Base-by-base conservation (phyloP, 2,113 vertebrate genomes). In the Oncorhynchus nerka region DNA sequence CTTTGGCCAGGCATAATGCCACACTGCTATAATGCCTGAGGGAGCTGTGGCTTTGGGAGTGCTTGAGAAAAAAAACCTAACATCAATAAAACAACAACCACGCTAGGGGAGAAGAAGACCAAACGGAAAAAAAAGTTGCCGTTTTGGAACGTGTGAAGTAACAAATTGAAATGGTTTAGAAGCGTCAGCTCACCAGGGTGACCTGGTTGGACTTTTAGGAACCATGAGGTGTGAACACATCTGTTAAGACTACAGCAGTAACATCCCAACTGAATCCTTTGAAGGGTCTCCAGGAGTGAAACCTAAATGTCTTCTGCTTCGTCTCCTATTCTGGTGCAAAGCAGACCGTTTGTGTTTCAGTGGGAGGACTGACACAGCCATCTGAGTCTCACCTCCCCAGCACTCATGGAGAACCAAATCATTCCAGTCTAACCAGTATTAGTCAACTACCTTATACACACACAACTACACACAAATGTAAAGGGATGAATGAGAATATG, bases 61-160 rank as follows among this genome's bases (percentile, higher is more conserved):
- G 8, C 49, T 76, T 74, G n/a, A 30, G 19, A 67, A 77, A 81
- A 78, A 78, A 15, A 20, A 9, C 0, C 12, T 30, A 8, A 26
- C 11, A 16, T 26, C n/a, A 16, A 81, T 75, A 81, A 85, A 81
- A 48, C 39, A 86, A 45, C 39, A 45, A 45, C 86, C 81, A 86
- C 82, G 73, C 90, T 83, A 85, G 79, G 79, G 79, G 74, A 62
- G 80, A 68, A 80, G 80, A 59, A 74, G 71, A 73, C 65, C 80
- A 82, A 64, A 79, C 83, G 83, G 39, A 55, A 90, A 90, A 89
- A 88, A 81, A 72, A 79, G 61, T 62, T 71, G 81, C 81, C 65
- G 61, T 89, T 87, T 85, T 80, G 77, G 77, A 81, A 85, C 72
- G 83, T 86, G 81, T 85, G 76, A 85, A 82, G 77, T 84, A 89